Base-by-base conservation (phyloP, 2,113 vertebrate species). In the Scopus umbretta region DNA sequence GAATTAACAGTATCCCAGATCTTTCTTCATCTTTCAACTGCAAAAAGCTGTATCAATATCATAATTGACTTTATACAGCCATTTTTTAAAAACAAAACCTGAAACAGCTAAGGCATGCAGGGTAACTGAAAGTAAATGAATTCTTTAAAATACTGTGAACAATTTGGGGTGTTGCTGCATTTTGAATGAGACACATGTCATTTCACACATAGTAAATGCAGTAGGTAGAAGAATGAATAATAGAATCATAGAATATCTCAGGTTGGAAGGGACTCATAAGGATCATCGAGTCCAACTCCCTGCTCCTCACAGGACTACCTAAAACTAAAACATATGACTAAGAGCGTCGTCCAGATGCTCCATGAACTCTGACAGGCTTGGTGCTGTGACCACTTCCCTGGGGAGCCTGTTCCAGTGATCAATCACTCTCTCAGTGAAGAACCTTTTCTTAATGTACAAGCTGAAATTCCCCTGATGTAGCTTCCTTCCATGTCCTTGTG, bases 341-440 rank as follows among this genome's bases (percentile, higher is more conserved):
- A 43, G 3, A 50, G 14, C 2, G 0, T 78, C 0, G 0, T 16
- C 42, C 80, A 63, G 58, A 43, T 0, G 6, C 17, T 71, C 17
- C 65, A 36, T 78, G n/a, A 63, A 56, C 65, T 26, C 63, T 34
- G 34, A 25, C 43, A 61, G 18, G 34, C 53, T 75, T 53, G 22
- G 3, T 61, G 62, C 38, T 0, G 0, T 61, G 32, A 53, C 32
- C 34, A 13, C 49, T 32, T 42, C n/a, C 40, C 40, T 42, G 40
- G 40, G 40, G 40, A 42, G 40, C 40, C 40, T 42, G 40, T 42
- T 42, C 40, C 40, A 42, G 40, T 42, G 40, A 42, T 12, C 40
- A 42, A 42, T 12, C 40, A 42, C 40, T 12, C 40, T 42, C 40
- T 42, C 40, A 42, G 40, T 42, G 40, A 42, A 42, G 40, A 42